A percentile compares a stretch with the other conserved stretches of the same genome.
Evolutionary conservation across 2,888 invertebrate species (phyloP).

Genomic region (Strigamia crassipes): DNA sequence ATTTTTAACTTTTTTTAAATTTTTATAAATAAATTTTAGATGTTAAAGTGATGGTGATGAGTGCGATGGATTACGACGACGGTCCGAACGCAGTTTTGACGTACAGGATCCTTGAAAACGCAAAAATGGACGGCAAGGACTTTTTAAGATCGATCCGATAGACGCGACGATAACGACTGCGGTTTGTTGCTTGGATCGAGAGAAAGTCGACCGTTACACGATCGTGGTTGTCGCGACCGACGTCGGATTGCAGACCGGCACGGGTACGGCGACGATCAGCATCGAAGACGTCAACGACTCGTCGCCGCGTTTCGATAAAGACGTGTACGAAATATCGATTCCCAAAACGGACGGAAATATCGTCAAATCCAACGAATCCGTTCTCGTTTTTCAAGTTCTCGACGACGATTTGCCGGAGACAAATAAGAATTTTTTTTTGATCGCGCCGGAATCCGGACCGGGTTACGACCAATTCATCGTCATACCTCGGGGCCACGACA

Average conservation of each 20-base stretch:
- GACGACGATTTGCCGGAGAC: slow-evolving; percentile 51
- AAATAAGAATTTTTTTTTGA: slow-evolving; percentile 48
- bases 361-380: slow-evolving; percentile 44
- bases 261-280: slow-evolving; percentile 57
- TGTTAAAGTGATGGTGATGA: slow-evolving; percentile 58
- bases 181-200: slow-evolving; percentile 54
- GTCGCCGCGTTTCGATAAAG: slow-evolving; percentile 58
- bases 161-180: slow-evolving; percentile 56
- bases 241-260: slow-evolving; percentile 55
- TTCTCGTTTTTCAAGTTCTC: slow-evolving; percentile 49
- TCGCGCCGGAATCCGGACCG: slow-evolving; percentile 47
- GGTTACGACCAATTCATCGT: slow-evolving; percentile 49
- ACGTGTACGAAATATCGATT: slow-evolving; percentile 50
- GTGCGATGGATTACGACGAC: slow-evolving; percentile 60
- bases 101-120: slow-evolving; percentile 54
- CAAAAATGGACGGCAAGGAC: slow-evolving; percentile 55
- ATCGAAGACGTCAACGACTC: slow-evolving; percentile 63
- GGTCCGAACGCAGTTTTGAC: slow-evolving; percentile 61
- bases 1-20: background rate
- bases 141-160: slow-evolving; percentile 58
- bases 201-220: slow-evolving; percentile 53
- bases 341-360: slow-evolving; percentile 49
- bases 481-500: background rate
- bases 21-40: slow-evolving; percentile 52
- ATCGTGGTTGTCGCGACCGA: slow-evolving; percentile 54